Percentiles rank a stretch among this genome's conserved stretches.
Conservation (phyloP, 2,113 vertebrate species). For the Erinaceus europaeus region DNA sequence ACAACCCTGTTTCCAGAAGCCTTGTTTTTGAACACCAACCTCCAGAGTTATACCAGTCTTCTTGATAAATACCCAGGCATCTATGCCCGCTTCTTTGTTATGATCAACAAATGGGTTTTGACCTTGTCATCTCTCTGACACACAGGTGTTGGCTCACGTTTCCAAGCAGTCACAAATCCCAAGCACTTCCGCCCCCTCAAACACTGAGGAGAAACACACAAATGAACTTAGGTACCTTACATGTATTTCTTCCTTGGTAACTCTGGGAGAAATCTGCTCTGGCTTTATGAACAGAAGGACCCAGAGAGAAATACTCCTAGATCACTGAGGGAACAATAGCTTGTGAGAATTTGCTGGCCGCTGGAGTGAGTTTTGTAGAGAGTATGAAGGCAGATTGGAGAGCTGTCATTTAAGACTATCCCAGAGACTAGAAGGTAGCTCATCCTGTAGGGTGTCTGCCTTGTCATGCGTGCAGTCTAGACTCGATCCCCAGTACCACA, state of each 20-base stretch:
- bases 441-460: too few relatives aligned
- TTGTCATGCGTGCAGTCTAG: too few relatives aligned
- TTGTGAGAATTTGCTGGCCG: neutral
- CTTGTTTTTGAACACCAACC: neutral
- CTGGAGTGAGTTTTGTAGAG: neutral
- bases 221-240: neutral
- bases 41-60: neutral
- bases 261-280: neutral
- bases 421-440: neutral
- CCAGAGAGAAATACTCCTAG: neutral
- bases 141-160: neutral
- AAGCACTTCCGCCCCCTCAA: neutral
- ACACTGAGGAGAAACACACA: neutral
- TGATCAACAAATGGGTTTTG: neutral
- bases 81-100: neutral
- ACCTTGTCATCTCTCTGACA: neutral
- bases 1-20: neutral
- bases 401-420: neutral
- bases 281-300: neutral
- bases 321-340: neutral
- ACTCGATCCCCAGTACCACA: too few relatives aligned
- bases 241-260: neutral
- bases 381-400: neutral
- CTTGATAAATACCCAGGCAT: neutral
- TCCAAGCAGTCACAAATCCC: neutral